Conservation (phyloP, 2,888 invertebrate genomes). For the Lamellibrachia satsuma region DNA sequence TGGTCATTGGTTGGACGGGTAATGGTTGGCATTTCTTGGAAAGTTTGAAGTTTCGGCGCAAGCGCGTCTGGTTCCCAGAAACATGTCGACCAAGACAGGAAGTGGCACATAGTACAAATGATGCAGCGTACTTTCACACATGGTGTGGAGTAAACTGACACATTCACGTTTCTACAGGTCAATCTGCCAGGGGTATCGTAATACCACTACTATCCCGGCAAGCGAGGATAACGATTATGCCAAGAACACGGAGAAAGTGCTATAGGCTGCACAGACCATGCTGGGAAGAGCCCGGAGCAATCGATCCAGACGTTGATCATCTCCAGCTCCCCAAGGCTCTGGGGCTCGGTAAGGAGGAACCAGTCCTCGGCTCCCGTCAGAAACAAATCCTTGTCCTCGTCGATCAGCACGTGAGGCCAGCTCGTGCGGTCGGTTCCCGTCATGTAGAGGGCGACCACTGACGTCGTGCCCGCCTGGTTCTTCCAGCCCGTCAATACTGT, state of each 20-base stretch:
- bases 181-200: too few species aligned
- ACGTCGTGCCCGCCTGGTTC: constrained; percentile 50
- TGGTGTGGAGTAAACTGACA: too few species aligned
- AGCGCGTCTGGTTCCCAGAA: too few species aligned
- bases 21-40: too few species aligned
- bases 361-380: constrained; percentile 53
- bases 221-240: too few species aligned
- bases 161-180: too few species aligned
- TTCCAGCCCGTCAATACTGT: constrained; percentile 55
- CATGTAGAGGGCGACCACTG: constrained; percentile 51
- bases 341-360: constrained; percentile 51
- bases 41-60: too few species aligned
- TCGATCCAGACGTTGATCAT: constrained; percentile 55
- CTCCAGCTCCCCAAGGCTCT: constrained; percentile 47
- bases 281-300: constrained; percentile 50
- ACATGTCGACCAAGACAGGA: not conserved
- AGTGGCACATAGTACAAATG: too few species aligned
- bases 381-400: not conserved
- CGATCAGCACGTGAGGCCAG: constrained; percentile 27
- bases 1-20: too few species aligned
- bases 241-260: too few species aligned
- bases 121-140: too few species aligned
- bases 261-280: constrained; percentile 46
- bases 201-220: too few species aligned
- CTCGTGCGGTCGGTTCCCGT: constrained; percentile 29